Evolutionary conservation across 2,888 invertebrate species (phyloP).

Genomic region (Cryptophagus acutangulus): DNA sequence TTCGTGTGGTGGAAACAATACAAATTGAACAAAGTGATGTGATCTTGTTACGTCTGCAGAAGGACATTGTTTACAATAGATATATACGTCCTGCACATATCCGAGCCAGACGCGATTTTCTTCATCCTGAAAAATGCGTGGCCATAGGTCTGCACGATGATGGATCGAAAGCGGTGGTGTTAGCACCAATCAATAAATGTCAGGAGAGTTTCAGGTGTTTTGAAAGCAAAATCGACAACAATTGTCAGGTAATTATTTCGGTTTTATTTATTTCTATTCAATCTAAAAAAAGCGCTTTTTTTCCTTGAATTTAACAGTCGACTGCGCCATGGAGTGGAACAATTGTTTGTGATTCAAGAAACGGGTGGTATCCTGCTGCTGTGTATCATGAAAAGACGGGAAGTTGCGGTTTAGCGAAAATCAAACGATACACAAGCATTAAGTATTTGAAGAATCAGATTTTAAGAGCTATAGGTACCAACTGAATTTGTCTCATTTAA

Average conservation of each 20-base stretch:
- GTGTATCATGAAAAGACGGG: constrained; percentile 58
- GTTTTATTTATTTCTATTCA: not conserved
- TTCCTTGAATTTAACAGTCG: not conserved
- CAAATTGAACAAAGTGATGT: constrained; percentile 57
- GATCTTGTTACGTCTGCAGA: constrained; percentile 58
- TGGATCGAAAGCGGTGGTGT: constrained; percentile 51
- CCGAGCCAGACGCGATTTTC: constrained; percentile 36
- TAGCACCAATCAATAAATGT: constrained; percentile 53
- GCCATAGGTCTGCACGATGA: constrained; percentile 54
- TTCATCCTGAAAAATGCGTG: constrained; percentile 54
- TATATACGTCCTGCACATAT: constrained; percentile 63
- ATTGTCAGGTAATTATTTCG: constrained; percentile 22
- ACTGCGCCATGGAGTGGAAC: constrained; percentile 59
- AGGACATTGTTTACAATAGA: constrained; percentile 55
- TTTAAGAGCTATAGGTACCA: constrained; percentile 49
- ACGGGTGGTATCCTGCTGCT: constrained; percentile 70
- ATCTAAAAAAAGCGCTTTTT: not conserved
- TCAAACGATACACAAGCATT: constrained; percentile 52
- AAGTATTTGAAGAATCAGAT: constrained; percentile 53
- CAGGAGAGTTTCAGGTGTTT: constrained; percentile 55
- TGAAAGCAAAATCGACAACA: constrained; percentile 33
- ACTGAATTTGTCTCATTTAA: no score
- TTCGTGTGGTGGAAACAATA: constrained; percentile 56
- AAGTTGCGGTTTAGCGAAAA: constrained; percentile 51
- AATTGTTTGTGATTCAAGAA: constrained; percentile 60